These are phyloP conservation scores for Lithophane socia DNA, from an alignment of 2,888 invertebrate species.

Conservation along the genomic window DNA sequence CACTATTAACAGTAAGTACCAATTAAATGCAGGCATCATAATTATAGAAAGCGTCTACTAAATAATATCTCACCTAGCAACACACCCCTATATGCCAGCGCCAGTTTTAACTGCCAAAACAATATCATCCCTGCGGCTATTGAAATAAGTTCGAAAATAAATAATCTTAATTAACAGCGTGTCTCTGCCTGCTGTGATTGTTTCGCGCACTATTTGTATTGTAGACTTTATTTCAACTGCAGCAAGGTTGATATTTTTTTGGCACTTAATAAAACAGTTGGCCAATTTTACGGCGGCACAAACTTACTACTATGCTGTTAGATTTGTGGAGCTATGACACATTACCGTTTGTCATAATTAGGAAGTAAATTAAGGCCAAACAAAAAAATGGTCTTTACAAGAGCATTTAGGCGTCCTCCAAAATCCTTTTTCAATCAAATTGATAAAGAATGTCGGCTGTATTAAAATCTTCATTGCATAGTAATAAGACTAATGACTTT, in stretches of 20 bases:
- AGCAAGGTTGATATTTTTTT: slow-evolving; percentile 13
- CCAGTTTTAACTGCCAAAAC: background rate
- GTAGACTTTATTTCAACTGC: background rate
- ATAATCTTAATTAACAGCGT: background rate
- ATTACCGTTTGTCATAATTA: slow-evolving; percentile 30
- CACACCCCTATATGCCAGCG: slow-evolving; percentile 11
- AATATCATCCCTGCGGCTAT: background rate
- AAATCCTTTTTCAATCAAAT: background rate
- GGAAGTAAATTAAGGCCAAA: slow-evolving; percentile 38
- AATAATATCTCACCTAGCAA: slow-evolving; percentile 34
- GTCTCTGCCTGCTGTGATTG: background rate
- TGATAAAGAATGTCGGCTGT: background rate
- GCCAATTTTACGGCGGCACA: slow-evolving; percentile 1
- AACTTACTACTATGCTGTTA: slow-evolving; percentile 38
- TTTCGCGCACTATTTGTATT: background rate
- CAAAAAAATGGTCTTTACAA: slow-evolving; percentile 6
- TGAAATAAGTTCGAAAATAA: slow-evolving; percentile 18
- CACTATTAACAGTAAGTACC: background rate
- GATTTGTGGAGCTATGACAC: slow-evolving; percentile 21
- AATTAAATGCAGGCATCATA: background rate
- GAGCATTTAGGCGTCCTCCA: slow-evolving; percentile 8
- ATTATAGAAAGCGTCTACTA: slow-evolving; percentile 21
- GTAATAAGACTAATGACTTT: slow-evolving; percentile 16
- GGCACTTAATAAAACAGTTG: background rate
- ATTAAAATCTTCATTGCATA: slow-evolving; percentile 11